Percentiles rank a stretch among this genome's conserved stretches.
Conservation (phyloP, 2,888 invertebrate species). For the Hesperia comma region DNA sequence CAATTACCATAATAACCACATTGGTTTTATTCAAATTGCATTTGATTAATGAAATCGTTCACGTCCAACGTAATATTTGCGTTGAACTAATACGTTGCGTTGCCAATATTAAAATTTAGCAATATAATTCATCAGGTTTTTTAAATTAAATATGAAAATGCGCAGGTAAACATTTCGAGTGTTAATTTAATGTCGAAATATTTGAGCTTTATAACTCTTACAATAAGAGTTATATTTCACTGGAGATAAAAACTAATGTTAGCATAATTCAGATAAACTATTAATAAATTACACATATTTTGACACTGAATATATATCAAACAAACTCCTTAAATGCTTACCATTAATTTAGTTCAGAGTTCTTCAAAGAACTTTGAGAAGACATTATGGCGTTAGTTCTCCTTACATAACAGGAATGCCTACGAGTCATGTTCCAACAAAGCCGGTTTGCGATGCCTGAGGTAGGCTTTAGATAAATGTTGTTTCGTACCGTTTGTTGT, state of each 20-base stretch:
- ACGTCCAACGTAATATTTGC: conserved; percentile 3
- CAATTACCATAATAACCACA: conserved; percentile 41
- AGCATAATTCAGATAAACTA: no score
- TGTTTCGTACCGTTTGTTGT: conserved; percentile 1
- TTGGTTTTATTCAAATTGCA: conserved; percentile 43
- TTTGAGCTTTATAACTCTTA: no score
- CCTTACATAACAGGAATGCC: conserved; percentile 33
- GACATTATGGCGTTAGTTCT: conserved; percentile 9
- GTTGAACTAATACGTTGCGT: background rate
- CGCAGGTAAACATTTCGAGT: no score
- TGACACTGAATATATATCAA: no score
- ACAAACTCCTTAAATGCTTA: no score
- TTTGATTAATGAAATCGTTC: conserved; percentile 34
- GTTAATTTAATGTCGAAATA: no score
- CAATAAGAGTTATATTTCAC: no score
- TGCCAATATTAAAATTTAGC: no score
- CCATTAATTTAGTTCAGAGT: background rate
- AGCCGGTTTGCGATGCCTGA: conserved; percentile 25
- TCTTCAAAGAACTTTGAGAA: conserved; percentile 14
- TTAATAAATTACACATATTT: no score
- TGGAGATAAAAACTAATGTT: no score
- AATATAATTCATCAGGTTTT: no score
- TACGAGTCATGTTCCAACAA: conserved; percentile 24
- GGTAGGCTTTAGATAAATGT: conserved; percentile 17
- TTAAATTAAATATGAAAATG: no score